Evolutionary conservation across 2,797 vertebrate species (phyloP), one percentile per base, ranked within the genome.

Genomic region (Petrocephalus sullivani): DNA sequence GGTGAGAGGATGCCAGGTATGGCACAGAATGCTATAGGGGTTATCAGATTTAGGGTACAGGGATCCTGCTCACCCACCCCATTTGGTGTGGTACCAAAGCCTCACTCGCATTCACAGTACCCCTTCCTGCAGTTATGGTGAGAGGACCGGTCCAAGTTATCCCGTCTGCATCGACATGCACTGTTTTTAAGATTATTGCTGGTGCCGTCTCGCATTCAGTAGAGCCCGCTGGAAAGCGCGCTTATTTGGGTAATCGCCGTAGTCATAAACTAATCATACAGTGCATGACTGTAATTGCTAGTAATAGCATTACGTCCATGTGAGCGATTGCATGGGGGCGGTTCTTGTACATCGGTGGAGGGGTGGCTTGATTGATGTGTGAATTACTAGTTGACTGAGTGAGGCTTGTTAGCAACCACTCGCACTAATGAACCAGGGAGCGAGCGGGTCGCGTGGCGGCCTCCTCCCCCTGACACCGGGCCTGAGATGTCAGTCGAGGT

Each of bases 221-320:
- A 86, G 58, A 49, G 41, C 75, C 6, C 46, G 67, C 21, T 82
- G 64, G 60, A 87, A 8, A 54, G 16, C 67, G 81, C 41, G 10
- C 75, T 88, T n/a, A 88, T 88, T 90, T 53, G n/a, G 33, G 21
- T 87, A 41, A 87, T 89, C 54, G 33, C 2, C 21, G 6, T 28
- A 83, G 83, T 88, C 88, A 16, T 49, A 14, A 49, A 41, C 21
- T 87, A 23, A 60, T 87, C 71, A 37, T 64, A 51, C 71, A 33
- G 84, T 58, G 84, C 84, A 53, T 46, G 28, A 86, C 81, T 78
- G 56, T 90, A 89, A 88, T 89, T 90, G 87, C 71, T 60, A 64
- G 41, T 85, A 87, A 87, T 86, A 78, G 37, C 58, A 14, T 87
- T 60, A 41, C 21, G 8, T 37, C 60, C 12, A 37, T 87, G 86